Base-by-base conservation (phyloP, 2,888 invertebrate genomes). In the Leptopterna dolabrata region DNA sequence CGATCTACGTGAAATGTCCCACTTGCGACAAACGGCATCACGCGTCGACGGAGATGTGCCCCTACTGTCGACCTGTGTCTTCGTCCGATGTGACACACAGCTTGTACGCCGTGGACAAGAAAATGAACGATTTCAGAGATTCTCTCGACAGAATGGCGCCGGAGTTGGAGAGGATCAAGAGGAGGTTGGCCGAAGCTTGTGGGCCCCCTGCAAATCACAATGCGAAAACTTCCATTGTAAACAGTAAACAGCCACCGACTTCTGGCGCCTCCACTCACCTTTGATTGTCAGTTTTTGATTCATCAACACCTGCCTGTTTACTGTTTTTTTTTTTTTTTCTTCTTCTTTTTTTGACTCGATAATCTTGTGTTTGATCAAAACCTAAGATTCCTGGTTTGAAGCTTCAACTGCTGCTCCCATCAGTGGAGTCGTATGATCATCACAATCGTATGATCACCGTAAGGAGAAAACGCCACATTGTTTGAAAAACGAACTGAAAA, bases 121-220 rank as follows among this genome's bases (percentile, higher is more conserved):
- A 83, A 83, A 83, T 83, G 63, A 43, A 14, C 14, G 83, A 70
- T 70, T 83, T 83, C 83, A 70, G 41, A n/a, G 36, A 63, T n/a
- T 27, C 13, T 16, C 27, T 83, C 13, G 43, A 41, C 36, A 36
- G 30, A 43, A 30, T 83, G 83, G 43, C 30, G 24, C 70, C 83
- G 70, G 70, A 83, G 30, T 36, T 83, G 43, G 83, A 83, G 11
- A 63, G 41, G 14, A 83, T 83, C 70, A 83, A 83, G 43, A 29
- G 29, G 70, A 63, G 70, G 19, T 41, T 83, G 83, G 63, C 63
- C 14, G 45, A 78, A 19, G 78, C 41, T 45, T 78, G 78, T 24
- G 16, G 51, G 6, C 51, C 51, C n/a, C n/a, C 51, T 51, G 51
- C 4, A n/a, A 14, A 51, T 63, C 63, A 11, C 24, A 63, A 63